Conservation (phyloP, 2,113 vertebrate genomes). For the Proterorhinus semilunaris region DNA sequence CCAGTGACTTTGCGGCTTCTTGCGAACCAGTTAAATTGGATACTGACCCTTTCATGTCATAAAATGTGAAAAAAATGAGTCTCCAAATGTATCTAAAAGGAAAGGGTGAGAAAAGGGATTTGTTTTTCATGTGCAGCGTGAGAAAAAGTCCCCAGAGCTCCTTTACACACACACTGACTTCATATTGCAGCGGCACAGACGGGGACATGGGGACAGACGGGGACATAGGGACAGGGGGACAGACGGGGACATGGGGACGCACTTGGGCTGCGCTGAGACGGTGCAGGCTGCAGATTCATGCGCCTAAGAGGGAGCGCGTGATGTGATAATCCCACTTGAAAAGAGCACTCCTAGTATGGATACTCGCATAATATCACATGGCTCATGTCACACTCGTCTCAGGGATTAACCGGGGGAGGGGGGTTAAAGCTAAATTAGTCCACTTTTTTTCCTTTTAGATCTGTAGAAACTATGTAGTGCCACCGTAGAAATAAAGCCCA, state of each 20-base stretch:
- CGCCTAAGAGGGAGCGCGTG: not conserved
- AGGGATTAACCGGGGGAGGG: not conserved
- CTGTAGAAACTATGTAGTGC: not conserved
- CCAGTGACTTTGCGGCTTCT: too few relatives aligned
- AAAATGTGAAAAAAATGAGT: too few relatives aligned
- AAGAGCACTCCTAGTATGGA: not conserved
- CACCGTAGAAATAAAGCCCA: too few relatives aligned
- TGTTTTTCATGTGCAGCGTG: too few relatives aligned
- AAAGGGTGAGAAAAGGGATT: too few relatives aligned
- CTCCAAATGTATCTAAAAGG: too few relatives aligned
- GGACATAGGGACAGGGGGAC: not conserved
- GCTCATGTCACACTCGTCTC: not conserved
- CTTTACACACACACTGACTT: not conserved
- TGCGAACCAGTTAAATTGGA: too few relatives aligned
- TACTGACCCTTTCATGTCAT: too few relatives aligned
- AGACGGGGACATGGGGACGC: not conserved
- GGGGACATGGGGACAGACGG: not conserved
- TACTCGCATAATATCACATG: not conserved
- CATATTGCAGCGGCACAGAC: not conserved
- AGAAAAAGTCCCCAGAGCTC: too few relatives aligned
- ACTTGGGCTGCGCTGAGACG: not conserved
- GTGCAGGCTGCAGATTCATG: not conserved
- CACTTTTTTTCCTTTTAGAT: not conserved
- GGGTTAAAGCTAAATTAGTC: not conserved
- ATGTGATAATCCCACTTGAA: slow-evolving; percentile 8